Evolutionary conservation across 2,888 invertebrate genomes (phyloP).

Genomic region (Ommatoiulus sabulosus): DNA sequence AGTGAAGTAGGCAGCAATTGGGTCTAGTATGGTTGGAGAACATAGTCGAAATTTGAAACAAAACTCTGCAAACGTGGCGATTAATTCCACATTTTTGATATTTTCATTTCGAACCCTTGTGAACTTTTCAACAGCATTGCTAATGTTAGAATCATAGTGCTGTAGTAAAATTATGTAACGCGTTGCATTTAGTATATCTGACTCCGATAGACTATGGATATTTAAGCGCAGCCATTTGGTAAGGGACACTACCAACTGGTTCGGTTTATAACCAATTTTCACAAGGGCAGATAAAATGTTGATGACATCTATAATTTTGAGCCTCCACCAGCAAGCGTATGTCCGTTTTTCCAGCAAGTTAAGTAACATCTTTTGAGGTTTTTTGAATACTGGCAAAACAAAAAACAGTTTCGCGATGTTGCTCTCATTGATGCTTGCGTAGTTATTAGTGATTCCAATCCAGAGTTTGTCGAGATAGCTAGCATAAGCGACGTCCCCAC

Average conservation of each 20-base stretch:
- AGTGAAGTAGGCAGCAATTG: constrained; percentile 73
- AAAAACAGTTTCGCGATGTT: constrained; percentile 74
- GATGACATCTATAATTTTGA: constrained; percentile 64
- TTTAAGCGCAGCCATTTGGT: constrained; percentile 74
- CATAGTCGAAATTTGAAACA: constrained; percentile 74
- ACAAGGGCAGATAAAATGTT: constrained; percentile 63
- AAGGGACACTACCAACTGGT: constrained; percentile 66
- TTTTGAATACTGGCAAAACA: constrained; percentile 73
- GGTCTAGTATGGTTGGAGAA: constrained; percentile 73
- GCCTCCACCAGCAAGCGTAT: constrained; percentile 72
- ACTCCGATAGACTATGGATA: constrained; percentile 74
- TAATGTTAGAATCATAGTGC: constrained; percentile 73
- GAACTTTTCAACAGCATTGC: constrained; percentile 75
- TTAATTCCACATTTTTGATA: constrained; percentile 70
- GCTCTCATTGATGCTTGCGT: constrained; percentile 72
- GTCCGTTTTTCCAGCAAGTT: constrained; percentile 74
- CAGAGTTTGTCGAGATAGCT: constrained; percentile 74
- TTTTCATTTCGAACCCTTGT: constrained; percentile 71
- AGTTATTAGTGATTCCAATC: constrained; percentile 75
- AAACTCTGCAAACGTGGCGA: constrained; percentile 75
- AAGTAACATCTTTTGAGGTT: constrained; percentile 74
- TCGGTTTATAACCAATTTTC: constrained; percentile 63
- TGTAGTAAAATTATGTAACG: constrained; percentile 72
- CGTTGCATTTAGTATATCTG: constrained; percentile 69
- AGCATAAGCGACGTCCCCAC: constrained; percentile 69